These are phyloP conservation scores for Chloroceryle inda DNA, from an alignment of 2,797 vertebrate genomes.

Conservation along the genomic window DNA sequence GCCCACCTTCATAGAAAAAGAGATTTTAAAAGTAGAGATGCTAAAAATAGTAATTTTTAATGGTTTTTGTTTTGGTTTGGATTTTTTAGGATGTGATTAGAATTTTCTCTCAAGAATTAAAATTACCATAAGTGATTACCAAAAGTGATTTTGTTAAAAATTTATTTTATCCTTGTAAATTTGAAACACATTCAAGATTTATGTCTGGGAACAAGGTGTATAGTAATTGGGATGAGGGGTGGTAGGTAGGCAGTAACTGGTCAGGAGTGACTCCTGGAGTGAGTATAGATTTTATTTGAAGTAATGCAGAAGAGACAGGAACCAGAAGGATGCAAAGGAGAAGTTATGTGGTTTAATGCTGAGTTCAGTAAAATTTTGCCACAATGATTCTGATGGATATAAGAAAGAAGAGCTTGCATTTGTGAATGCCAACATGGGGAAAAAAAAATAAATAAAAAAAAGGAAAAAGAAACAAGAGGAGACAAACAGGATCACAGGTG, in stretches of 20 bases:
- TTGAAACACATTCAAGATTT: background rate
- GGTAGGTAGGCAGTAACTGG: background rate
- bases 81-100: background rate
- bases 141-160: background rate
- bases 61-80: background rate
- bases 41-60: background rate
- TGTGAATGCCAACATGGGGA: no score
- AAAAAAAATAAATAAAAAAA: no score
- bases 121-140: background rate
- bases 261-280: no score
- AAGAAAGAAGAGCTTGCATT: no score
- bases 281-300: no score
- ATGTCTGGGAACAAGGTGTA: background rate
- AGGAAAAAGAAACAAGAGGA: no score
- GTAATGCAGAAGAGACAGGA: no score
- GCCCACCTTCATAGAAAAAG: background rate
- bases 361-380: no score
- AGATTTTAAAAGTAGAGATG: background rate
- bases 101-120: background rate
- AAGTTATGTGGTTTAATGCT: no score
- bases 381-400: no score
- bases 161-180: background rate
- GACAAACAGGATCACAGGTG: no score
- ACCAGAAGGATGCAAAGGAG: no score
- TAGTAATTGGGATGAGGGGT: background rate